Percentiles rank a stretch among this genome's conserved stretches.
Evolutionary conservation across 2,888 invertebrate species (phyloP).

Genomic region (Spilosoma lubricipeda): DNA sequence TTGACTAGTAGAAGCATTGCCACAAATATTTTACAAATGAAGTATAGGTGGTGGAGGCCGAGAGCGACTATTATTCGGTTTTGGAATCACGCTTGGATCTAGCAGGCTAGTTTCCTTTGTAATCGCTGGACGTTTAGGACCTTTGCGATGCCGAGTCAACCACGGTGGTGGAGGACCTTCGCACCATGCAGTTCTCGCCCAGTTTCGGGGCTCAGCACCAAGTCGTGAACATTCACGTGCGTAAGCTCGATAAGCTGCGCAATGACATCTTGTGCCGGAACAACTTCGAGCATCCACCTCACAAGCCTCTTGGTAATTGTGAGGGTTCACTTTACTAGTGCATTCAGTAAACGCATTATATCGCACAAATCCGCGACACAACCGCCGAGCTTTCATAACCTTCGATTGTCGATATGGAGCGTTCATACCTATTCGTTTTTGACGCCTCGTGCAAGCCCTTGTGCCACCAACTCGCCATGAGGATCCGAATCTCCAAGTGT

Average conservation of each 20-base stretch:
- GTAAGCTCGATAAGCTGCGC: slow-evolving; percentile 96
- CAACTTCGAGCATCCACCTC: slow-evolving; percentile 96
- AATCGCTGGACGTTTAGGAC: slow-evolving; percentile 38
- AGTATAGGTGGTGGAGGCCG: slow-evolving; percentile 81
- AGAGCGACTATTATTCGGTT: slow-evolving; percentile 69
- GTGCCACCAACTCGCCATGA: slow-evolving; percentile 97
- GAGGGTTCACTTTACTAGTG: slow-evolving; percentile 91
- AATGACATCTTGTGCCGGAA: slow-evolving; percentile 92
- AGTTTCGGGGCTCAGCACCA: slow-evolving; percentile 90
- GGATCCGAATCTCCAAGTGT: slow-evolving; percentile 91
- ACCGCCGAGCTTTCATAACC: slow-evolving; percentile 74
- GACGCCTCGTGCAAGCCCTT: slow-evolving; percentile 89
- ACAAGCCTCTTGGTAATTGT: slow-evolving; percentile 95
- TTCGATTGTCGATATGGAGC: slow-evolving; percentile 83
- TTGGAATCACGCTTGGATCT: slow-evolving; percentile 67
- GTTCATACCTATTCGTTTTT: slow-evolving; percentile 76
- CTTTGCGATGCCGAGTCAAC: slow-evolving; percentile 68
- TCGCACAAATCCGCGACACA: slow-evolving; percentile 84
- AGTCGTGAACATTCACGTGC: slow-evolving; percentile 94
- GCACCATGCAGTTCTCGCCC: slow-evolving; percentile 91
- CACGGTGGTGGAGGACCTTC: slow-evolving; percentile 78
- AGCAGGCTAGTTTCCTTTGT: slow-evolving; percentile 56
- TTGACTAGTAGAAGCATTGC: slow-evolving; percentile 81
- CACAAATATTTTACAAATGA: slow-evolving; percentile 63
- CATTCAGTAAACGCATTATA: slow-evolving; percentile 90